Percentiles rank a stretch among this genome's conserved stretches.
Evolutionary conservation across 2,888 invertebrate species (phyloP).

Genomic region (Drosophila merina): DNA sequence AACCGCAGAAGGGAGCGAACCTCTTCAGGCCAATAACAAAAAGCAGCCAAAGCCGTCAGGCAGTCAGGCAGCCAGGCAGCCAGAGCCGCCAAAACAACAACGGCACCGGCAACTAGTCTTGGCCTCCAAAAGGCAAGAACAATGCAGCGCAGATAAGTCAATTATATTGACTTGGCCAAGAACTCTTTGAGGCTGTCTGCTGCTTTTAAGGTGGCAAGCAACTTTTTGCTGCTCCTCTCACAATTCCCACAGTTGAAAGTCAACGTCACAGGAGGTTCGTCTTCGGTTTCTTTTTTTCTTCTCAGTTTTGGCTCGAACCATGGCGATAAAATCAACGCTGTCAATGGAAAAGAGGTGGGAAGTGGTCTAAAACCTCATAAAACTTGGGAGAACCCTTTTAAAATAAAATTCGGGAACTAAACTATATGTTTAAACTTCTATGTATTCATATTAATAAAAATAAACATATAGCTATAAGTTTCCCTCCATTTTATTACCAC

Average conservation of each 20-base stretch:
- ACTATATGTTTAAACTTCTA: too few relatives aligned
- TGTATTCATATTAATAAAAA: too few relatives aligned
- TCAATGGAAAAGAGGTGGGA: slow-evolving; percentile 58
- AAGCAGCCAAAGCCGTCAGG: slow-evolving; percentile 15
- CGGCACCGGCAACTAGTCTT: slow-evolving; percentile 17
- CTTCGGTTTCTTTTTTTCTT: slow-evolving; percentile 29
- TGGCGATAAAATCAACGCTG: slow-evolving; percentile 73
- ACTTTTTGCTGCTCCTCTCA: slow-evolving; percentile 37
- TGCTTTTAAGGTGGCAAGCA: slow-evolving; percentile 62
- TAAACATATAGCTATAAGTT: too few relatives aligned
- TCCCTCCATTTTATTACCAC: not conserved
- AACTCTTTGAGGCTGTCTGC: slow-evolving; percentile 40
- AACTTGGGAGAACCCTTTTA: not conserved
- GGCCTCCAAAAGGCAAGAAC: slow-evolving; percentile 40
- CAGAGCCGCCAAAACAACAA: slow-evolving; percentile 17
- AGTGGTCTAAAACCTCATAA: slow-evolving; percentile 27
- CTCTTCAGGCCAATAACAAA: slow-evolving; percentile 37
- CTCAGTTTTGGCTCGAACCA: slow-evolving; percentile 43
- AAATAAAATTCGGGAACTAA: not conserved
- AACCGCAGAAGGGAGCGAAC: slow-evolving; percentile 56
- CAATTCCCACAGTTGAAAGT: slow-evolving; percentile 68
- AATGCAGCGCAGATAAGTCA: slow-evolving; percentile 67
- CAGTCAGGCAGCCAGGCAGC: not conserved
- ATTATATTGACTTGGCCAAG: slow-evolving; percentile 75
- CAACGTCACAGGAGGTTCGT: slow-evolving; percentile 37